phyloP scores from a whole-genome alignment of 2,888 invertebrate genomes.

The Cephus pulcher region DNA sequence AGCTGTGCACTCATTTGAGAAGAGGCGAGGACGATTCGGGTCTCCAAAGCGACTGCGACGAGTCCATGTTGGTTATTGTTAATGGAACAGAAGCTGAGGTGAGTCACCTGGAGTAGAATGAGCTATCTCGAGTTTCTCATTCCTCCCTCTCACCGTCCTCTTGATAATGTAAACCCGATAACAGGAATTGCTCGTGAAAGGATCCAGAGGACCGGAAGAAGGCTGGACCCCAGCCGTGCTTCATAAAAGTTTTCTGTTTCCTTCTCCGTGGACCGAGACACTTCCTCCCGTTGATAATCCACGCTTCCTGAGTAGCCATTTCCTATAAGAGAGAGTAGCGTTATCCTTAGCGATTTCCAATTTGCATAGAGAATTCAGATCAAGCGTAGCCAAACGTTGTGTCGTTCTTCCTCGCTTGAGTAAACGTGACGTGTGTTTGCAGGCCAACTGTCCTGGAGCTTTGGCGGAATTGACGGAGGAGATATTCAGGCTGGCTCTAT shows the following conservation, averaged over 20 bases:
- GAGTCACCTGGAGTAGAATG: slow-evolving; percentile 7
- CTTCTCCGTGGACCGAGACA: neutral
- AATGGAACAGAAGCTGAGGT: slow-evolving; percentile 60
- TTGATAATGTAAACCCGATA: slow-evolving; percentile 6
- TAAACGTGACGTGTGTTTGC: slow-evolving; percentile 11
- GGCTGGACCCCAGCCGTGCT: neutral
- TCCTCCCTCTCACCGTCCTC: neutral
- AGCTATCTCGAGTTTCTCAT: slow-evolving; percentile 18
- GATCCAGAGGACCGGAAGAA: neutral
- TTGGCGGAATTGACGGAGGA: slow-evolving; percentile 81
- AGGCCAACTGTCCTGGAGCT: slow-evolving; percentile 70
- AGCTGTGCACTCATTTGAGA: slow-evolving; percentile 79
- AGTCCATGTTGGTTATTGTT: slow-evolving; percentile 62
- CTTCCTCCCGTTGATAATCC: neutral
- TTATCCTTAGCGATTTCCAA: neutral
- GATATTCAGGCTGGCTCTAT: slow-evolving; percentile 72
- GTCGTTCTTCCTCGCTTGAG: neutral
- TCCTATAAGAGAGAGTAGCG: neutral
- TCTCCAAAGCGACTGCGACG: slow-evolving; percentile 64
- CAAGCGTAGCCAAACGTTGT: neutral
- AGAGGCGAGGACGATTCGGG: slow-evolving; percentile 78
- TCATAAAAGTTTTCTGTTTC: neutral
- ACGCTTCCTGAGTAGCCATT: neutral
- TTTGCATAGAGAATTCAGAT: neutral
- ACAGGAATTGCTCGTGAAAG: slow-evolving; percentile 1